Evolutionary conservation across 2,797 vertebrate species (phyloP).

Genomic region (Manis javanica): DNA sequence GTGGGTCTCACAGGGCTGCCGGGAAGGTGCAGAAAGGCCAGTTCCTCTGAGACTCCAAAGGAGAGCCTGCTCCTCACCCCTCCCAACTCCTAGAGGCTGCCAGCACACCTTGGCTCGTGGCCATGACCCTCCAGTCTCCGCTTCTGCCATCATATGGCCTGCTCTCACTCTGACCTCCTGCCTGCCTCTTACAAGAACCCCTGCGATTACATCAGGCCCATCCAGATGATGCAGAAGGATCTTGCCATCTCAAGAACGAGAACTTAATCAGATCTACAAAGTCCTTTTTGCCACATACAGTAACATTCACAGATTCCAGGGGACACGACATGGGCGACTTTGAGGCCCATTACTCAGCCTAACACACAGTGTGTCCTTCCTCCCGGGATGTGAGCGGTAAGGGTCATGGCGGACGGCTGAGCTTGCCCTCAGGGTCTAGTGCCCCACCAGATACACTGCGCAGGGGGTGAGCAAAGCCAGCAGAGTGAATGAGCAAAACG

Average conservation of each 20-base stretch:
- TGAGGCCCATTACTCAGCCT: neutral
- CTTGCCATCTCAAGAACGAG: neutral
- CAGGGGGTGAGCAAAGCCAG: neutral
- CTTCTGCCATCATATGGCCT: neutral
- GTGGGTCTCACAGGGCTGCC: neutral
- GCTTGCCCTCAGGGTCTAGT: neutral
- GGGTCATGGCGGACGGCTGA: neutral
- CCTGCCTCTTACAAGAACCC: neutral
- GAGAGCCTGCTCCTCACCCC: neutral
- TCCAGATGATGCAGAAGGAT: neutral
- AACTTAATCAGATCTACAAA: neutral
- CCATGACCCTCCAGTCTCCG: neutral
- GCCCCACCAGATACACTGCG: neutral
- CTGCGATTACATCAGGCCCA: neutral
- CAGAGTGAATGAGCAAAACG: neutral
- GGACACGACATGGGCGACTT: neutral
- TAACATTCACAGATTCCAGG: neutral
- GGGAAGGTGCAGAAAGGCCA: neutral
- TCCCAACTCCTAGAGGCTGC: neutral
- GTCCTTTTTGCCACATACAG: accelerated
- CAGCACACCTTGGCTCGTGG: neutral
- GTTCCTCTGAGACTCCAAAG: neutral
- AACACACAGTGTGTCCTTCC: neutral
- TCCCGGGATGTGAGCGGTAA: neutral
- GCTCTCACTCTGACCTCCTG: neutral